phyloP scores from a whole-genome alignment of 2,113 vertebrate genomes.

The Herpailurus yagouaroundi region DNA sequence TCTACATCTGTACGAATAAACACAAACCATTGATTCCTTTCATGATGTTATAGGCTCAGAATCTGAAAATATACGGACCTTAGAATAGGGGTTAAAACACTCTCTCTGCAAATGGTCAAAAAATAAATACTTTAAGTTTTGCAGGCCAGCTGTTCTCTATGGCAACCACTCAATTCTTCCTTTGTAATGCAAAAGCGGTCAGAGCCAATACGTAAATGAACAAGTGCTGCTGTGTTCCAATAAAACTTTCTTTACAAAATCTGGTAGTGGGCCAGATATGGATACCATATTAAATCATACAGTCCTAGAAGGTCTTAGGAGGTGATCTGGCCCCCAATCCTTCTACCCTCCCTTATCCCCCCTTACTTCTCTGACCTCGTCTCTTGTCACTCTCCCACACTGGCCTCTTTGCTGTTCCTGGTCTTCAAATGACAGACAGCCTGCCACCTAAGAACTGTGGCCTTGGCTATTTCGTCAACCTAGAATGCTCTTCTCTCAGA shows the following conservation, averaged over 20 bases:
- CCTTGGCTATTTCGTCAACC: not conserved
- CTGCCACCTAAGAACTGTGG: not conserved
- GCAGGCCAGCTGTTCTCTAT: not conserved
- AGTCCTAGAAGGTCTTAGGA: not conserved
- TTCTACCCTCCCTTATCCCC: not conserved
- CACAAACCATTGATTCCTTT: not conserved
- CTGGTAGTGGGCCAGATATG: not conserved
- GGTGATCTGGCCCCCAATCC: not conserved
- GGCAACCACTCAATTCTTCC: not conserved
- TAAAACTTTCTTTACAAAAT: not conserved
- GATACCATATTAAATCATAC: not conserved
- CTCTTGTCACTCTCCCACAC: not conserved
- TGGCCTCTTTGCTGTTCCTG: not conserved
- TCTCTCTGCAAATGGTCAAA: not conserved
- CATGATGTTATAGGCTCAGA: not conserved
- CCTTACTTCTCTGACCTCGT: not conserved
- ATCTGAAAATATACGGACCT: not conserved
- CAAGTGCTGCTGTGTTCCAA: not conserved
- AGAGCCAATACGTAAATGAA: not conserved
- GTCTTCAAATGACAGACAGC: not conserved
- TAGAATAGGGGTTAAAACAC: not conserved
- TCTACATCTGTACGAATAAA: not conserved
- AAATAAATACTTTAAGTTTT: not conserved
- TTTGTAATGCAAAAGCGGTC: not conserved
- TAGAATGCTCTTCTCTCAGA: not conserved